phyloP scores from a whole-genome alignment of 2,797 vertebrate genomes.

The Parauchenoglanis ngamensis region DNA sequence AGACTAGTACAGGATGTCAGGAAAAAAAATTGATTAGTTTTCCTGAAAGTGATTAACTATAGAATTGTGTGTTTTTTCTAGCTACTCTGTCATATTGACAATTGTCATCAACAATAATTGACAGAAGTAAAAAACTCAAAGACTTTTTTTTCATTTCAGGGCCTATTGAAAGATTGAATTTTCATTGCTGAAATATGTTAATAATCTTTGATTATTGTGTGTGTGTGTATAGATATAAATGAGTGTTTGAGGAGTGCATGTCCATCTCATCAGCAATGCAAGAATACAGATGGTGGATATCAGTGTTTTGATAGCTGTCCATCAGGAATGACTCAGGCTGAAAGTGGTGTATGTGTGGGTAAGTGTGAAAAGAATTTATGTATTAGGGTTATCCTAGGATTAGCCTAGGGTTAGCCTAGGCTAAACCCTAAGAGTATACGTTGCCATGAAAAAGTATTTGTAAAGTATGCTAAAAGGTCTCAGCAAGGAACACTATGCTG shows the following conservation, averaged over 20 bases:
- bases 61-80: not conserved
- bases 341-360: slow-evolving; percentile 77
- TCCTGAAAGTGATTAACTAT: not conserved
- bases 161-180: not conserved
- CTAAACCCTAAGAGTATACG: not conserved
- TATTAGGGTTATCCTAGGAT: no score
- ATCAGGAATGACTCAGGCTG: slow-evolving; percentile 74
- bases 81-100: not conserved
- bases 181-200: not conserved
- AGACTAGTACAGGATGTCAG: not conserved
- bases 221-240: slow-evolving; percentile 74
- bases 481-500: not conserved
- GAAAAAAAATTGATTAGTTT: not conserved
- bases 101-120: not conserved
- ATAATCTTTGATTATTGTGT: not conserved
- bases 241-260: slow-evolving; percentile 79
- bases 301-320: slow-evolving; percentile 81
- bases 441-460: not conserved
- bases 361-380: slow-evolving; percentile 44
- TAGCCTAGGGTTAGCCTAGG: not conserved
- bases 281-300: slow-evolving; percentile 81
- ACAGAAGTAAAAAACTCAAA: not conserved
- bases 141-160: not conserved
- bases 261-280: slow-evolving; percentile 78
- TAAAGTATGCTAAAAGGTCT: not conserved